Evolutionary conservation across 2,113 vertebrate genomes (phyloP).

Genomic region (Etheostoma spectabile): DNA sequence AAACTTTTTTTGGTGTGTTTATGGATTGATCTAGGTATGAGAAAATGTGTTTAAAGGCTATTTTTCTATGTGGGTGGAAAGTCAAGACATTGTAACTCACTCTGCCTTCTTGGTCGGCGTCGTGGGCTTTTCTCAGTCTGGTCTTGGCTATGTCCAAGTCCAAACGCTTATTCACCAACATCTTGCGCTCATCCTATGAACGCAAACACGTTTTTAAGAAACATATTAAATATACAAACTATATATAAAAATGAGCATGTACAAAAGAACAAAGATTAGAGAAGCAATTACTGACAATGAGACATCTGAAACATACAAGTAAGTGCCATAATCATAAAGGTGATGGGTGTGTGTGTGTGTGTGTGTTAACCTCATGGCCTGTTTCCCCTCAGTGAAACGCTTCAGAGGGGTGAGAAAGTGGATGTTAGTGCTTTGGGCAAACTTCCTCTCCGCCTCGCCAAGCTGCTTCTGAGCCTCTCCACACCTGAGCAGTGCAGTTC

Average conservation of each 20-base stretch:
- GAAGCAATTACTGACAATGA: background rate
- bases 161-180: slow-evolving; percentile 80
- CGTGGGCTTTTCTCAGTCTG: slow-evolving; percentile 74
- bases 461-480: slow-evolving; percentile 93
- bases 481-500: slow-evolving; percentile 91
- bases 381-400: slow-evolving; percentile 92
- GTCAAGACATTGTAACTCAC: slow-evolving; percentile 55
- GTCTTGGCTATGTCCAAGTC: slow-evolving; percentile 77
- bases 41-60: background rate
- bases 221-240: background rate
- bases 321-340: background rate
- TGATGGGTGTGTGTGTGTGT: background rate
- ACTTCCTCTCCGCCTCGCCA: slow-evolving; percentile 89
- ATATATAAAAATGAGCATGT: background rate
- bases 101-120: slow-evolving; percentile 71
- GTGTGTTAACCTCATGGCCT: slow-evolving; percentile 88
- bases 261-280: background rate
- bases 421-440: slow-evolving; percentile 91
- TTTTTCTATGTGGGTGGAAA: background rate
- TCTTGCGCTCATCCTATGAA: slow-evolving; percentile 72
- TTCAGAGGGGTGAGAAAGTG: slow-evolving; percentile 93
- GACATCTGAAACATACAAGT: background rate
- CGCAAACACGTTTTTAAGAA: background rate
- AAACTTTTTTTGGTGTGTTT: background rate
- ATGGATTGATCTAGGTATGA: background rate